These are phyloP conservation scores for Aspidiotus destructor DNA, from an alignment of 2,888 invertebrate genomes.

Conservation along the genomic window DNA sequence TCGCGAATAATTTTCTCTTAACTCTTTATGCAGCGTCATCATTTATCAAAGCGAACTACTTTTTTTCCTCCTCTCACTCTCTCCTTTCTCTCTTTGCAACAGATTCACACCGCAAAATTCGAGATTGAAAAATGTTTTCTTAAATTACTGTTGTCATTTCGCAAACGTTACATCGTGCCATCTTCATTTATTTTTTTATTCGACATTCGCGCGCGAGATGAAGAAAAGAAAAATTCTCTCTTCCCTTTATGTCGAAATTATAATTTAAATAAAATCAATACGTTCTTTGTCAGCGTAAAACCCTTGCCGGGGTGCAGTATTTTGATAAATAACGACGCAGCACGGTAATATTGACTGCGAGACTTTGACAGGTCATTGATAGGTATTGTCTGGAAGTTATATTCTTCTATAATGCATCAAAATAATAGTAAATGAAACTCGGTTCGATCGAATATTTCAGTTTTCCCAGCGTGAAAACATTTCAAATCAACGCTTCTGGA, in stretches of 20 bases:
- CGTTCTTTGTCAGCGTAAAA: background rate
- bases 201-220: background rate
- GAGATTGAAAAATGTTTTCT: conserved; percentile 2
- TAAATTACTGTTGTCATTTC: conserved; percentile 2
- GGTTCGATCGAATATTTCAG: too few relatives aligned
- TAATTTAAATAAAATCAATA: conserved; percentile 4
- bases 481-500: too few relatives aligned
- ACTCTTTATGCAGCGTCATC: conserved; percentile 2
- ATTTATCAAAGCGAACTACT: conserved; percentile 2
- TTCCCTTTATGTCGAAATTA: background rate
- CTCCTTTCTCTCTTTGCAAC: background rate
- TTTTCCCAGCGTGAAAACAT: too few relatives aligned
- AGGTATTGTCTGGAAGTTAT: too few relatives aligned
- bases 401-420: too few relatives aligned
- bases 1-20: conserved; percentile 2
- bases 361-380: too few relatives aligned
- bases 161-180: background rate
- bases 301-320: too few relatives aligned
- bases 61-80: background rate
- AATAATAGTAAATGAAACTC: too few relatives aligned
- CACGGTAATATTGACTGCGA: too few relatives aligned
- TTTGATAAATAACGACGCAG: too few relatives aligned
- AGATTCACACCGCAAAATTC: conserved; percentile 4
- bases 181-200: conserved; percentile 4
- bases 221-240: background rate